Base-by-base conservation (phyloP, 2,888 invertebrate genomes). In the Steinernema hermaphroditum region DNA sequence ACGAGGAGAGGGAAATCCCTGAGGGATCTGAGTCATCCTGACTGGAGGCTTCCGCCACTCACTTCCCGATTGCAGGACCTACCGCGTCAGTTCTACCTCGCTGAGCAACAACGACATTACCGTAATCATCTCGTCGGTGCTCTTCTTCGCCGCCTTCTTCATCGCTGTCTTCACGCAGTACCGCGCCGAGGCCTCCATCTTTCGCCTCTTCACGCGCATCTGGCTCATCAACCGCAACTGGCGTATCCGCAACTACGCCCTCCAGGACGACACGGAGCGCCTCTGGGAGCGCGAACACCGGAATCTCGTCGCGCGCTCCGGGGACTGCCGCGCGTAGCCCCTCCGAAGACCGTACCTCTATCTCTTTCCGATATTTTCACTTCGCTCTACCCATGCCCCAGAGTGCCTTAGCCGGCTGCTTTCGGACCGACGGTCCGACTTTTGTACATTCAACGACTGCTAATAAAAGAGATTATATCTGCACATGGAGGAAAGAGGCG, bases 121-220 rank as follows among this genome's bases (percentile, higher is more conserved):
- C 50, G 89, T 90, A 1, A 85, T 90, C 27, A 86, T 88, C 2
- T 89, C 89, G 77, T 89, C 89, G 0, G 88, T 90, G 14, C 85
- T 89, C 68, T 90, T 90, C 83, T 89, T 90, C 77, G 87, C 89
- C 43, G 89, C 90, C 12, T 90, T 90, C 80, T 90, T 90, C 80
- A 86, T 89, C 29, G 90, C 90, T 69, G 89, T 90, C 87, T 89
- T 90, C 75, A 86, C 86, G 0, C 86, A 86, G 69, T 86, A 86
- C 70, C 73, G 83, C 46, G 84, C 85, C 14, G 84, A 84, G 43
- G 82, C 80, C 1, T 82, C 82, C 22, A 70, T 85, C 19, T 84
- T 83, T 68, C 76, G 80, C 22, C 75, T 78, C 69, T 69, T 75
- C 34, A 78, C 79, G 54, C 78, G 79, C 62, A 62, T 82, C 68